phyloP scores from a whole-genome alignment of 2,888 invertebrate genomes.

The Drosophila recens region DNA sequence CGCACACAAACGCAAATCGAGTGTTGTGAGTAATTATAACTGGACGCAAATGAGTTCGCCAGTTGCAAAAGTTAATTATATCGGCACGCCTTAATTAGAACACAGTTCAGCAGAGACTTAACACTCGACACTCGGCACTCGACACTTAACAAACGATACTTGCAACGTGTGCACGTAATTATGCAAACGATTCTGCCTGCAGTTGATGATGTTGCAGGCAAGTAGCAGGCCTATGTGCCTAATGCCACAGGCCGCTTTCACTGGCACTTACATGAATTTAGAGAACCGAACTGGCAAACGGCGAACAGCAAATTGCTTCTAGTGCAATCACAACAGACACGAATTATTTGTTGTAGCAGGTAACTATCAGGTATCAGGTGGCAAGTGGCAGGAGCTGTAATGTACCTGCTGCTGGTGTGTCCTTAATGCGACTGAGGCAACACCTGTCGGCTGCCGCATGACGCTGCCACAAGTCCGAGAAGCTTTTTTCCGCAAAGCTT shows the following conservation, averaged over 20 bases:
- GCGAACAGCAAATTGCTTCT: slow-evolving; percentile 11
- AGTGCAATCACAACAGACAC: slow-evolving; percentile 21
- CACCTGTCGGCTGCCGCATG: slow-evolving; percentile 72
- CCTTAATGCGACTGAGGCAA: slow-evolving; percentile 74
- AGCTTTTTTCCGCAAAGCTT: slow-evolving; percentile 45
- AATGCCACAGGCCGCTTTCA: slow-evolving; percentile 9
- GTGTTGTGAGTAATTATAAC: slow-evolving; percentile 29
- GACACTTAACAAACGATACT: background rate
- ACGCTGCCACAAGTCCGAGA: slow-evolving; percentile 26
- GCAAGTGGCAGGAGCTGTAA: slow-evolving; percentile 13
- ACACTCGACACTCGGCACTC: background rate
- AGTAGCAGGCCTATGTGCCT: slow-evolving; percentile 4
- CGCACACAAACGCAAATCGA: slow-evolving; percentile 22
- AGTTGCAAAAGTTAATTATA: slow-evolving; percentile 59
- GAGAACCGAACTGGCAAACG: background rate
- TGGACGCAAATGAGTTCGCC: slow-evolving; percentile 44
- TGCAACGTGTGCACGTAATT: slow-evolving; percentile 16
- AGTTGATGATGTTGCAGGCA: slow-evolving; percentile 3
- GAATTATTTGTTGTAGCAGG: background rate
- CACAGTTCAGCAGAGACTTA: slow-evolving; percentile 6
- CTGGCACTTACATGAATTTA: slow-evolving; percentile 18
- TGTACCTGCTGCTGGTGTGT: slow-evolving; percentile 74
- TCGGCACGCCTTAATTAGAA: slow-evolving; percentile 43
- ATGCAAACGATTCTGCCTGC: slow-evolving; percentile 14
- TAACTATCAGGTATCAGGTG: background rate